Conservation (phyloP, 2,113 vertebrate genomes). For the Conger conger region DNA sequence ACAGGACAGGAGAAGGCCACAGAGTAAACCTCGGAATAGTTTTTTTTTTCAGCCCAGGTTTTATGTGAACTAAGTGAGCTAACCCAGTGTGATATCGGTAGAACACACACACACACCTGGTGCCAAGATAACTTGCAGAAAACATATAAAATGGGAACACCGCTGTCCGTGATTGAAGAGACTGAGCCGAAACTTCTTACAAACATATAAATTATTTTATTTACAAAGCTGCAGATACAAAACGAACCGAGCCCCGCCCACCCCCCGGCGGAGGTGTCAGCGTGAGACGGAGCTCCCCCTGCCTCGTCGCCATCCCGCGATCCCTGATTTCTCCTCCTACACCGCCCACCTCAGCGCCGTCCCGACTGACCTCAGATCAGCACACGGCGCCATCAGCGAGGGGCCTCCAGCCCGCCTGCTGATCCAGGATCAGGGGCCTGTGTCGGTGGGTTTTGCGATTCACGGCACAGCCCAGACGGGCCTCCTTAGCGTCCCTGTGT, state of each 20-base stretch:
- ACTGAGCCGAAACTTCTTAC: conserved; percentile 59
- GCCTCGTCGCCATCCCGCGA: not conserved
- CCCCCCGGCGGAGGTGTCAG: conserved; percentile 56
- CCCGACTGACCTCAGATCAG: not conserved
- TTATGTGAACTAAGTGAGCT: too few relatives aligned
- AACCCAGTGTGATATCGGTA: too few relatives aligned
- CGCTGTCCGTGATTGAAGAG: not conserved
- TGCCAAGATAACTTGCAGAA: too few relatives aligned
- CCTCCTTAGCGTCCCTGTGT: not conserved
- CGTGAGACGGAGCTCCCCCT: not conserved
- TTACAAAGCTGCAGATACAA: conserved; percentile 84
- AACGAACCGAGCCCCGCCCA: conserved; percentile 75
- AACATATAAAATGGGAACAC: not conserved
- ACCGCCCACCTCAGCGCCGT: not conserved
- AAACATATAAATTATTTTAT: conserved; percentile 93
- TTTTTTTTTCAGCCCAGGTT: too few relatives aligned
- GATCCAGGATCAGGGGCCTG: not conserved
- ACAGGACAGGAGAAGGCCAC: too few relatives aligned
- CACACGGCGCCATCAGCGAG: not conserved
- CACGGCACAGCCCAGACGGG: not conserved
- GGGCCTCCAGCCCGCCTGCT: not conserved
- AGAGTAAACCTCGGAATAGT: too few relatives aligned
- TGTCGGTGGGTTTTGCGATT: too few relatives aligned
- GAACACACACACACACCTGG: too few relatives aligned
- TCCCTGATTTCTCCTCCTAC: not conserved